Conservation (phyloP, 2,888 invertebrate species). For the Diachrysia chrysitis region DNA sequence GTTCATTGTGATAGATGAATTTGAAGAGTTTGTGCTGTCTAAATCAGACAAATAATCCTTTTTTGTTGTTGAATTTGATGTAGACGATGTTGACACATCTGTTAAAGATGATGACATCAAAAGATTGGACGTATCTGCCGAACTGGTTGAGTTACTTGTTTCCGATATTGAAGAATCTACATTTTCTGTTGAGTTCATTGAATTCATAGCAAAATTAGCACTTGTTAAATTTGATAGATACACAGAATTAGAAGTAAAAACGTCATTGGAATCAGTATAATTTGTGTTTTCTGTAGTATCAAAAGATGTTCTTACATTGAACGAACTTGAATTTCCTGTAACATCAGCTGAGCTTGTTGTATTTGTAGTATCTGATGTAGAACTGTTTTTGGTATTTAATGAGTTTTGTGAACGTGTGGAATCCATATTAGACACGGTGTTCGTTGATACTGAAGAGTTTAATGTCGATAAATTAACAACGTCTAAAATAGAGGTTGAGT, state of each 20-base stretch:
- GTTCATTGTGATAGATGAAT: slow-evolving; percentile 19
- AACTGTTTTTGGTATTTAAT: slow-evolving; percentile 3
- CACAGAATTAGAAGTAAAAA: slow-evolving; percentile 15
- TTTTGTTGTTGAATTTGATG: slow-evolving; percentile 22
- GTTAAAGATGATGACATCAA: slow-evolving; percentile 18
- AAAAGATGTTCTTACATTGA: background rate
- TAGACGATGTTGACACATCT: slow-evolving; percentile 16
- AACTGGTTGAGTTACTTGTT: slow-evolving; percentile 5
- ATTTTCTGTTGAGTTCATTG: slow-evolving; percentile 14
- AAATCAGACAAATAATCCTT: slow-evolving; percentile 19
- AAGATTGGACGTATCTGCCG: slow-evolving; percentile 10
- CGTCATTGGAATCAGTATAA: slow-evolving; percentile 23
- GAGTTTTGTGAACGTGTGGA: background rate
- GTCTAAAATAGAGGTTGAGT: slow-evolving; percentile 18
- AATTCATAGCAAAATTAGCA: background rate
- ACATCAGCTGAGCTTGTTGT: slow-evolving; percentile 15
- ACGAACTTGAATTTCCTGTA: slow-evolving; percentile 9
- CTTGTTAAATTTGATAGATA: slow-evolving; percentile 23
- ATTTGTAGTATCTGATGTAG: slow-evolving; percentile 26
- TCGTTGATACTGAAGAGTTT: slow-evolving; percentile 20
- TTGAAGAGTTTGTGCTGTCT: slow-evolving; percentile 15
- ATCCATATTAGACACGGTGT: slow-evolving; percentile 12
- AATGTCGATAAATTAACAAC: background rate
- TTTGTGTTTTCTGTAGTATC: slow-evolving; percentile 18
- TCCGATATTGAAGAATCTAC: slow-evolving; percentile 17